A percentile compares a stretch with the other conserved stretches of the same genome.
phyloP scores from a whole-genome alignment of 2,797 vertebrate species.

The Tinamus major region DNA sequence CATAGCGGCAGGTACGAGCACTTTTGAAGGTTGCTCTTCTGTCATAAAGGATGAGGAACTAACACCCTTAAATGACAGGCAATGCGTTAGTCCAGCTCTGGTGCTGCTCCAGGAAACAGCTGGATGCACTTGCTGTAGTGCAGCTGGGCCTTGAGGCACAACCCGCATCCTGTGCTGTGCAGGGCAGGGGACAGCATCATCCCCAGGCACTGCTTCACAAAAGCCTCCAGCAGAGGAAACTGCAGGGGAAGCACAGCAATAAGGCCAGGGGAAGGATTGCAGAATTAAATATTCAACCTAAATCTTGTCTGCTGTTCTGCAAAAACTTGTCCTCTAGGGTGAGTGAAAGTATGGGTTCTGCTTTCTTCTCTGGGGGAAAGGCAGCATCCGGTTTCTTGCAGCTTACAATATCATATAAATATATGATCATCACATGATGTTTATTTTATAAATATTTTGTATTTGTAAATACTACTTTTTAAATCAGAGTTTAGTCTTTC shows the following conservation, averaged over 20 bases:
- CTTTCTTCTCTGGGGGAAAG: background rate
- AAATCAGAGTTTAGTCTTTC: background rate
- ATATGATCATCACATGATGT: too few species aligned
- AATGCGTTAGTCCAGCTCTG: background rate
- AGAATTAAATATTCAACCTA: background rate
- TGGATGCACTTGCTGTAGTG: too few species aligned
- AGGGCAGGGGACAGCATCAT: background rate
- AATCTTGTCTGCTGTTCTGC: background rate
- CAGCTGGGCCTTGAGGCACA: too few species aligned
- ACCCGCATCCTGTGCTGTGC: rapidly evolving
- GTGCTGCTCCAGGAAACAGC: background rate
- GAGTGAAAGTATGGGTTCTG: background rate
- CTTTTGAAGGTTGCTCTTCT: background rate
- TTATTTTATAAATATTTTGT: too few species aligned
- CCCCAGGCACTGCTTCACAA: rapidly evolving
- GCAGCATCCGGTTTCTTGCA: background rate
- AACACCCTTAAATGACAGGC: background rate
- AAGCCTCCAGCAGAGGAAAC: background rate
- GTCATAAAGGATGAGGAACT: background rate
- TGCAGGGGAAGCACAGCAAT: background rate
- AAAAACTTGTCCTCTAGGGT: background rate
- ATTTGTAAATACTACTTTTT: background rate
- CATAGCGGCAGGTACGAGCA: rapidly evolving
- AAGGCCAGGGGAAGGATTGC: background rate
- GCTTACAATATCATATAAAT: too few species aligned